Percentiles rank a stretch among this genome's conserved stretches.
These are phyloP conservation scores for Drosophila infuscata DNA, from an alignment of 2,888 invertebrate genomes.

Conservation along the genomic window DNA sequence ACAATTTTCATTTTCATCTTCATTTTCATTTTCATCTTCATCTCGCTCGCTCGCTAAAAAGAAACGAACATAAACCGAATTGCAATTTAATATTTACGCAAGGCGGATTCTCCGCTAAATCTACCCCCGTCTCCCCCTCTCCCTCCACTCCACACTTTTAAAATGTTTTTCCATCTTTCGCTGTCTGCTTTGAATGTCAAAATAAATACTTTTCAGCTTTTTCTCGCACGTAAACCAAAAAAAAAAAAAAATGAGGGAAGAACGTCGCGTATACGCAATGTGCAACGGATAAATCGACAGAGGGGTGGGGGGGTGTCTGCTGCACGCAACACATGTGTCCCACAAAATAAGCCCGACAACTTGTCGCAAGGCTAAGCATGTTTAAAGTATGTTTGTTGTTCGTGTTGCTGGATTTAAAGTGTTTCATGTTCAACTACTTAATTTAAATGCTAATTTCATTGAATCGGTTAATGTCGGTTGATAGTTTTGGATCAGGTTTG, in stretches of 20 bases:
- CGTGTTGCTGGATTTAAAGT: not conserved
- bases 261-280: conserved; percentile 50
- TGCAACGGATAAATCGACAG: not conserved
- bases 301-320: no score
- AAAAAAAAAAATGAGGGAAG: not conserved
- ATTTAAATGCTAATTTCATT: not conserved
- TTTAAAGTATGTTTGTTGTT: not conserved
- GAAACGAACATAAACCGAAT: conserved; percentile 61
- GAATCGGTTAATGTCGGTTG: not conserved
- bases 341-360: not conserved
- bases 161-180: not conserved
- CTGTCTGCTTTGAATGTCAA: conserved; percentile 18
- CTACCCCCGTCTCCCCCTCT: not conserved
- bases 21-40: conserved; percentile 14
- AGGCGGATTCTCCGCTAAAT: conserved; percentile 39
- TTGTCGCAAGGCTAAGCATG: not conserved
- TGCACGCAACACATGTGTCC: not conserved
- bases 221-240: conserved; percentile 26
- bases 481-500: not conserved
- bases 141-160: not conserved
- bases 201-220: conserved; percentile 24
- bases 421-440: not conserved
- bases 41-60: not conserved
- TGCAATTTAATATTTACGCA: conserved; percentile 75
- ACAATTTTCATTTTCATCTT: conserved; percentile 49